Percentiles rank a stretch among this genome's conserved stretches.
Conservation (phyloP, 1,140 invertebrate genomes). For the Globodera ellingtonae region DNA sequence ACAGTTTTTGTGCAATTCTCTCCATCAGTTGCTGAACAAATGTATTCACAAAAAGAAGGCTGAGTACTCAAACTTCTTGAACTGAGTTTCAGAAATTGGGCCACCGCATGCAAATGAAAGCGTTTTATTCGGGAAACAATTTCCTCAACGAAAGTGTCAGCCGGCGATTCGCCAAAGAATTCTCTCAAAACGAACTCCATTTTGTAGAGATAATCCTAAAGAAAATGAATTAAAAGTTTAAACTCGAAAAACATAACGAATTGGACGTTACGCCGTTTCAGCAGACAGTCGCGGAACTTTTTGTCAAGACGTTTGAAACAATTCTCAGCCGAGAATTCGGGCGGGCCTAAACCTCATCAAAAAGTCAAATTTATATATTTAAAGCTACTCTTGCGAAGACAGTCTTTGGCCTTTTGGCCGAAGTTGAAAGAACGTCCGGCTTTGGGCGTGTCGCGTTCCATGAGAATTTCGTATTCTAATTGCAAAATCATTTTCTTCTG, state of each 20-base stretch:
- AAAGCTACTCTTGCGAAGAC: neutral
- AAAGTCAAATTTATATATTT: neutral
- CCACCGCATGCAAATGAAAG: slow-evolving; percentile 54
- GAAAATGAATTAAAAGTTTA: slow-evolving; percentile 1
- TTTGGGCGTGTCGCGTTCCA: slow-evolving; percentile 21
- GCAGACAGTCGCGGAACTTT: slow-evolving; percentile 39
- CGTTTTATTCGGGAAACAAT: slow-evolving; percentile 42
- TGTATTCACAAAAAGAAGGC: neutral
- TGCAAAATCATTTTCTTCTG: slow-evolving; percentile 25
- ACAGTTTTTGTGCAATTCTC: slow-evolving; percentile 18
- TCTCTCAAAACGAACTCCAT: slow-evolving; percentile 49
- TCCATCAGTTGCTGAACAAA: slow-evolving; percentile 10
- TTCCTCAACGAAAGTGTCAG: slow-evolving; percentile 46
- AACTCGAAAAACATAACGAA: slow-evolving; percentile 18
- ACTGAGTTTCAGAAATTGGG: slow-evolving; percentile 46
- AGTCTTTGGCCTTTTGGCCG: neutral
- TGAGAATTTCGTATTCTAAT: slow-evolving; percentile 33
- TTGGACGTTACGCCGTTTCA: slow-evolving; percentile 38
- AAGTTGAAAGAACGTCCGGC: neutral
- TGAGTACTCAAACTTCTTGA: slow-evolving; percentile 32
- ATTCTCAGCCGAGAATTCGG: slow-evolving; percentile 38
- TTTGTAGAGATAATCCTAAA: slow-evolving; percentile 47
- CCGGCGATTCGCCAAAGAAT: slow-evolving; percentile 49
- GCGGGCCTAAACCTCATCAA: slow-evolving; percentile 50
- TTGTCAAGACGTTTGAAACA: slow-evolving; percentile 57